Evolutionary conservation across 2,888 invertebrate species (phyloP), one percentile per base, ranked within the genome.

Genomic region (Congeria kusceri): DNA sequence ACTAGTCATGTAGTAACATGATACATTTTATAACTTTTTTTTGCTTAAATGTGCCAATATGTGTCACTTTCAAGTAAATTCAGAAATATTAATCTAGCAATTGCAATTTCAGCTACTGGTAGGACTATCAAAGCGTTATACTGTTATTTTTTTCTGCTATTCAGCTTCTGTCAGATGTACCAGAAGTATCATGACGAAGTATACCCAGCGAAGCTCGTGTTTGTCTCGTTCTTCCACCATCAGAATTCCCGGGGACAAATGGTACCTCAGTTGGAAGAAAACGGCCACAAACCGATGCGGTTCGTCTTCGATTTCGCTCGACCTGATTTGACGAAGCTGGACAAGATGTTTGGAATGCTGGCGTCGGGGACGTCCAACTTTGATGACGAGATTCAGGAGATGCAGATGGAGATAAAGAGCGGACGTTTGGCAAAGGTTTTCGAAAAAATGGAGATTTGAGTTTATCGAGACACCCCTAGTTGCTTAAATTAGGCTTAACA

Each of bases 291-390:
- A 57, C 90, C 92, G 15, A 81, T 92, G 61, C 91, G 92, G 86
- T 91, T 91, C 66, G 87, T 87, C 29, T 88, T 93, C 68, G 90
- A 92, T 70, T 68, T 83, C 20, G 63, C 56, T 15, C 85, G 92
- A 13, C 93, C 93, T 9, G 93, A 93, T 83, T 81, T 93, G 69
- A 92, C 91, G 44, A 93, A 93, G 80, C 87, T 93, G 69, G 93
- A 93, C 76, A 91, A 89, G 56, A 71, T 93, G 57, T 90, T 93
- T 65, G 93, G 93, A 25, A 88, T 91, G 20, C 80, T 93, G 77
- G 90, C 91, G 0, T 72, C 91, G 0, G 91, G 89, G n/a, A 87
- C 91, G 0, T 65, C 82, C 3, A 68, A 79, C 13, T 92, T 92
- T 66, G 86, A 88, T 44, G 86, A 90, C 18, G 85, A 90, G 56